Base-by-base conservation (phyloP, 2,113 vertebrate species). In the Thomomys bottae region DNA sequence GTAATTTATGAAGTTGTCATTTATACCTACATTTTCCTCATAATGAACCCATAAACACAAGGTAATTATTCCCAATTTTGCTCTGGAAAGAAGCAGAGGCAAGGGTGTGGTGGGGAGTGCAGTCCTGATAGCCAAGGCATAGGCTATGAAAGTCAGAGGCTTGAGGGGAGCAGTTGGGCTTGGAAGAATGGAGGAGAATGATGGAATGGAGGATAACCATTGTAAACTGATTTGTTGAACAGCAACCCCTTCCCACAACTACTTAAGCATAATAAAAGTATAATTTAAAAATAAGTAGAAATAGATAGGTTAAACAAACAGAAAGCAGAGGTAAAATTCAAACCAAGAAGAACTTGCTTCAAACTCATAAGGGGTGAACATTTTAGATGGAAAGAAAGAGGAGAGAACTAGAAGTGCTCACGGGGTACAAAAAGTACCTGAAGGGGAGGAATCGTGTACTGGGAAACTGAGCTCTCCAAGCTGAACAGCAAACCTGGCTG, bases 391-490 rank as follows among this genome's bases (percentile, higher is more conserved):
- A 92, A 86, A 84, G 57, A 40, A 95, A 75, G 49, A 64, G 34
- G 59, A 76, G 45, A 32, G 70, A 87, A 91, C 6, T 78, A 38
- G 21, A 95, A 88, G 77, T 68, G 63, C 57, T 89, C 26, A 28
- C 6, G 61, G 32, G 61, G 61, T 84, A 12, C 30, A 49, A 71
- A 91, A 91, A 92, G 40, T 73, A 59, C 67, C 82, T 32, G 9
- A 49, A 80, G 28, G 72, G 21, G 36, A 23, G 20, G 15, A 76
- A 80, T 11, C 1, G 0, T 34, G 4, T 73, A 70, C 59, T 54
- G 7, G 54, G 75, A 84, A 92, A 90, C 5, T 59, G 28, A 88
- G 80, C 34, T 84, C 87, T 94, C 26, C 80, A 84, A 78, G 71
- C 5, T 30, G 12, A 34, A 76, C 26, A 45, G 28, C 40, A 78